A percentile compares a stretch with the other conserved stretches of the same genome.
Conservation (phyloP, 2,797 vertebrate species). For the Acropternis orthonyx region DNA sequence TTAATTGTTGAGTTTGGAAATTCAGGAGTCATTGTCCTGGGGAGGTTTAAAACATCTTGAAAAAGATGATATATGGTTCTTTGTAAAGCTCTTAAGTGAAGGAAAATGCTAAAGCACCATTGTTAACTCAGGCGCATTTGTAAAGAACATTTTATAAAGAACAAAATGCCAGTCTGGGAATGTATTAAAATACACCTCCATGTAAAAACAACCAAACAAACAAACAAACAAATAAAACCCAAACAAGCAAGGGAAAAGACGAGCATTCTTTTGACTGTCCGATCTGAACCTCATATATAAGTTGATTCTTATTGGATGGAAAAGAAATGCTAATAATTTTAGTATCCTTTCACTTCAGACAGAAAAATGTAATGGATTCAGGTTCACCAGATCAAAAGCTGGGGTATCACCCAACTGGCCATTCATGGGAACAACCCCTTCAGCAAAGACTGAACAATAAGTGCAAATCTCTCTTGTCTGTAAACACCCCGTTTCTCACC, state of each 20-base stretch:
- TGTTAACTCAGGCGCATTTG: not conserved
- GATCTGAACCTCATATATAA: rapidly evolving
- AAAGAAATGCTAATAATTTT: not conserved
- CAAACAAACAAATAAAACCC: not conserved
- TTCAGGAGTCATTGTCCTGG: not conserved
- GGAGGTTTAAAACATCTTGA: not conserved
- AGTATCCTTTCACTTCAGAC: not conserved
- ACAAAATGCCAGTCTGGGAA: not conserved
- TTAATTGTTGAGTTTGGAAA: not conserved
- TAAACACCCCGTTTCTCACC: not conserved
- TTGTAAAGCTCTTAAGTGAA: not conserved
- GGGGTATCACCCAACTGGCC: not conserved
- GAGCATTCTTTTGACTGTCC: not conserved
- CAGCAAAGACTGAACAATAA: not conserved
- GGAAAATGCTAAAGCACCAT: not conserved
- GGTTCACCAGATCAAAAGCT: not conserved
- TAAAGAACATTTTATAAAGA: not conserved
- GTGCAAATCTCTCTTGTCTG: not conserved
- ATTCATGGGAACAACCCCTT: not conserved
- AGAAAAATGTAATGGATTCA: not conserved
- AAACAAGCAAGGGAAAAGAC: not conserved
- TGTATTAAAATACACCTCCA: not conserved
- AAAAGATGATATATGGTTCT: not conserved
- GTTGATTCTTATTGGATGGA: not conserved
- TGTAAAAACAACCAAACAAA: not conserved